phyloP scores from a whole-genome alignment of 2,113 vertebrate genomes.

The Chloropsis hardwickii region DNA sequence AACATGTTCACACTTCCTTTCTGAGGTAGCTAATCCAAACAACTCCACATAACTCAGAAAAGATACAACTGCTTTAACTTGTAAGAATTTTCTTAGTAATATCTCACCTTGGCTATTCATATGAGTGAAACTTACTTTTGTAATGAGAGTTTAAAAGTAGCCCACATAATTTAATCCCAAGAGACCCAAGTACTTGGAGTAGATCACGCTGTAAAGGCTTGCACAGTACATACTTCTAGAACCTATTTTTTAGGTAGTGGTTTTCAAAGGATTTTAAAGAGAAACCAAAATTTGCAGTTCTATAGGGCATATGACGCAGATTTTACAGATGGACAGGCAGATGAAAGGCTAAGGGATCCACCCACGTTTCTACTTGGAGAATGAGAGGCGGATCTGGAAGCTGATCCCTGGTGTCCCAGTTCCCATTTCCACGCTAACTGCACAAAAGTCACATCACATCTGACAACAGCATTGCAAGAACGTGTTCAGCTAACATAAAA shows the following conservation, averaged over 20 bases:
- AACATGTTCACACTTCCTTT: background rate
- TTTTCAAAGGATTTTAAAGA: constrained; percentile 32
- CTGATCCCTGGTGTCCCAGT: background rate
- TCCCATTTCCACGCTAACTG: background rate
- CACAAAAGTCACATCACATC: background rate
- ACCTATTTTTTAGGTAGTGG: background rate
- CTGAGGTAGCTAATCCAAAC: background rate
- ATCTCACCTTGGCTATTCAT: background rate
- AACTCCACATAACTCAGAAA: background rate
- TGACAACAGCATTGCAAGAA: background rate
- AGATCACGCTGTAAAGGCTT: background rate
- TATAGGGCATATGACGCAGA: background rate
- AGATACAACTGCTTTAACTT: background rate
- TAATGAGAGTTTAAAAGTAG: background rate
- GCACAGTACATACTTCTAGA: background rate
- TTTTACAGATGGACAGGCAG: background rate
- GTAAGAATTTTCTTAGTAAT: background rate
- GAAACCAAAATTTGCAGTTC: background rate
- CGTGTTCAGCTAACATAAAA: background rate
- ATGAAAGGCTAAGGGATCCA: constrained; percentile 34
- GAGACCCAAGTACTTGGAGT: background rate
- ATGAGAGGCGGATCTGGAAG: background rate
- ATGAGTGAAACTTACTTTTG: background rate
- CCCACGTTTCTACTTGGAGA: background rate
- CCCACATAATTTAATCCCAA: background rate